Conservation (phyloP, 2,113 vertebrate genomes). For the Felis catus region F.catus_Fca126_mat1.0 CM031415.1:19567501-19568000, state of each 20-base stretch:
- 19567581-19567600: background rate
- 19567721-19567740: background rate
- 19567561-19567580: background rate
- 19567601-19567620: background rate
- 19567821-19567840: background rate
- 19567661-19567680: background rate
- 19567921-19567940: background rate
- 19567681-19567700: background rate
- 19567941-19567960: background rate
- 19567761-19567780: background rate
- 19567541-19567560: background rate
- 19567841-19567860: background rate
- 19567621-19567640: background rate
- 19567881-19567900: background rate
- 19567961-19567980: background rate
- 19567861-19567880: background rate
- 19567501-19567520: background rate
- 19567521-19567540: background rate
- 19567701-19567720: background rate
- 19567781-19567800: background rate
- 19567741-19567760: background rate
- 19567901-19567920: background rate
- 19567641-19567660: background rate
- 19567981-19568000: background rate
- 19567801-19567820: background rate